These are phyloP conservation scores for Lumbricus terrestris DNA, from an alignment of 2,888 invertebrate species.

Conservation along the genomic window DNA sequence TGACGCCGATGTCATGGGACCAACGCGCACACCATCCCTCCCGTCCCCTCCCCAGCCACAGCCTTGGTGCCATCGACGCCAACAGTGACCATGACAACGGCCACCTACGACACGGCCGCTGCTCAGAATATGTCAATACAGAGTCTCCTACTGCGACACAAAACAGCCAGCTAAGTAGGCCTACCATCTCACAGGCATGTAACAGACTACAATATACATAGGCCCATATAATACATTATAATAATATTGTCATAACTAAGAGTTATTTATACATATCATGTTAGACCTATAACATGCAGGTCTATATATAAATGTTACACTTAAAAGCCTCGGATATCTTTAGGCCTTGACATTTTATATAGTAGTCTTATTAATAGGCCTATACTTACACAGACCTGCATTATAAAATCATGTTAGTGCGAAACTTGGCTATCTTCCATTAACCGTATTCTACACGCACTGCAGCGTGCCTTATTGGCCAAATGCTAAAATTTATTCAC, in stretches of 20 bases:
- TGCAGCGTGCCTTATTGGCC: too few species aligned
- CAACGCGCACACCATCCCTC: neutral
- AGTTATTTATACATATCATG: neutral
- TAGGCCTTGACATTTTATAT: neutral
- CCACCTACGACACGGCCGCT: neutral
- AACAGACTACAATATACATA: neutral
- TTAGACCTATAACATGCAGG: too few species aligned
- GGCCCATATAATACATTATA: too few species aligned
- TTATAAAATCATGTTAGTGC: too few species aligned
- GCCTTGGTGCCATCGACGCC: neutral
- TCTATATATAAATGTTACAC: neutral
- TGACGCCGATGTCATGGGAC: neutral
- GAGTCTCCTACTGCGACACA: neutral
- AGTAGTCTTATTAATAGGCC: neutral
- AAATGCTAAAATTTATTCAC: too few species aligned
- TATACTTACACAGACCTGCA: neutral
- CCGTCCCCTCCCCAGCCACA: neutral
- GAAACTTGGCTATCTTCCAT: too few species aligned
- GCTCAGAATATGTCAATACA: neutral
- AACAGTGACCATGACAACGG: neutral
- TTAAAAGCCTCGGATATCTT: too few species aligned
- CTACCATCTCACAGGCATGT: too few species aligned
- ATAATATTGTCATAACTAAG: neutral
- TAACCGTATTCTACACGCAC: too few species aligned
- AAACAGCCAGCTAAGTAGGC: neutral